Evolutionary conservation across 2,888 invertebrate genomes (phyloP).

Genomic region (Horisme vitalbata): DNA sequence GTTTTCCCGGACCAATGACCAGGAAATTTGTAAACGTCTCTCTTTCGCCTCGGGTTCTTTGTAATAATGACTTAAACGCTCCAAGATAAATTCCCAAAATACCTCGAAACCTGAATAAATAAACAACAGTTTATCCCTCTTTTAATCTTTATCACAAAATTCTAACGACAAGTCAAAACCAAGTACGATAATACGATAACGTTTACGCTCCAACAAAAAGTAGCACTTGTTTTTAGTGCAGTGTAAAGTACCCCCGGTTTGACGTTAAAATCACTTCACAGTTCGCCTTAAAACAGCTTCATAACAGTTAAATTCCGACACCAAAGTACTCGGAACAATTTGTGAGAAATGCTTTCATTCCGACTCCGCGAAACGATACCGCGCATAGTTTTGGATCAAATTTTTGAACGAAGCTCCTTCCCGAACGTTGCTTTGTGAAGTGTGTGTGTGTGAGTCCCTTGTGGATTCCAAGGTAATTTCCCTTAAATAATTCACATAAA

Average conservation of each 20-base stretch:
- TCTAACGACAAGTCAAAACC: background rate
- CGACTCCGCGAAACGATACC: constrained; percentile 16
- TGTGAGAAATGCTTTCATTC: constrained; percentile 34
- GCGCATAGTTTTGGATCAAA: constrained; percentile 26
- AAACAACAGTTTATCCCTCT: background rate
- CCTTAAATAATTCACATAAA: constrained; percentile 78
- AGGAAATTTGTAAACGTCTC: too few relatives aligned
- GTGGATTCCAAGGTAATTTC: constrained; percentile 72
- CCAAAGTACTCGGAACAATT: constrained; percentile 31
- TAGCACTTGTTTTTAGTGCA: constrained; percentile 28
- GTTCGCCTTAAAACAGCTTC: constrained; percentile 21
- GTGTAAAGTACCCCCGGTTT: constrained; percentile 17
- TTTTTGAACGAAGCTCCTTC: constrained; percentile 42
- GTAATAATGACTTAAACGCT: too few relatives aligned
- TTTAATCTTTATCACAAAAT: constrained; percentile 4
- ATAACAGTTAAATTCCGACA: constrained; percentile 28
- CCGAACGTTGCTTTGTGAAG: constrained; percentile 49
- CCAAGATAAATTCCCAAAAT: too few relatives aligned
- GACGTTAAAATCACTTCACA: constrained; percentile 11
- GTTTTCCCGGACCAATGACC: too few relatives aligned
- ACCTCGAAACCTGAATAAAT: too few relatives aligned
- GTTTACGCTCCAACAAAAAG: constrained; percentile 20
- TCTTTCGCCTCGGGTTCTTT: too few relatives aligned
- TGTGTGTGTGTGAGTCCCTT: constrained; percentile 58
- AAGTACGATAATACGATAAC: background rate